These are phyloP conservation scores for Drosophila baimaii DNA, from an alignment of 1,140 invertebrate species.

Conservation along the genomic window DNA sequence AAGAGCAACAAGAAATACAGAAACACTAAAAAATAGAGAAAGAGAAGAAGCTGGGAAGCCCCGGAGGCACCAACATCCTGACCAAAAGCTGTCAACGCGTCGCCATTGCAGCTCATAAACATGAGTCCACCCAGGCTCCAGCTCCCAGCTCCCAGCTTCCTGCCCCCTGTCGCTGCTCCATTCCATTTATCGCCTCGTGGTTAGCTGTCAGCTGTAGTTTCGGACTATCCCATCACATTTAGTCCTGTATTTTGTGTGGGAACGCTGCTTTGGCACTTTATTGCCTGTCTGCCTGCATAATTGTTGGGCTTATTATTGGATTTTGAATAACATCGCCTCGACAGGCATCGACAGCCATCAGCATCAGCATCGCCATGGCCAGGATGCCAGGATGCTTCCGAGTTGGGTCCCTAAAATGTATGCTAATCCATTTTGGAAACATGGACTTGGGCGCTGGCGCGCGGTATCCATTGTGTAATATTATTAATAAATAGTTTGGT, in stretches of 20 bases:
- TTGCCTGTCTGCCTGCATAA: constrained; percentile 60
- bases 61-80: constrained; percentile 18
- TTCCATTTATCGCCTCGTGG: background rate
- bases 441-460: background rate
- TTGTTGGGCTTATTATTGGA: constrained; percentile 52
- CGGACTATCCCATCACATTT: constrained; percentile 62
- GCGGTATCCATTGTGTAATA: background rate
- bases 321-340: constrained; percentile 33
- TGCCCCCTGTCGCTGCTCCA: too few species aligned
- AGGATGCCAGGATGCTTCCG: background rate
- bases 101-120: constrained; percentile 75
- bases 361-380: background rate
- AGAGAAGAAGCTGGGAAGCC: constrained; percentile 10
- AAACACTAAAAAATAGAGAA: constrained; percentile 22
- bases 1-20: constrained; percentile 23
- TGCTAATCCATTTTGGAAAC: constrained; percentile 6
- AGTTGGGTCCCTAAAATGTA: constrained; percentile 2
- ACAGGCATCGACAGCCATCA: constrained; percentile 19
- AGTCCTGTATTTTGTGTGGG: constrained; percentile 12
- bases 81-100: constrained; percentile 68
- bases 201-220: constrained; percentile 56
- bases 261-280: constrained; percentile 28
- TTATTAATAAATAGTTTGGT: background rate
- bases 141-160: background rate
- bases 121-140: constrained; percentile 46